phyloP scores from a whole-genome alignment of 2,888 invertebrate species.

The Notodonta ziczac region DNA sequence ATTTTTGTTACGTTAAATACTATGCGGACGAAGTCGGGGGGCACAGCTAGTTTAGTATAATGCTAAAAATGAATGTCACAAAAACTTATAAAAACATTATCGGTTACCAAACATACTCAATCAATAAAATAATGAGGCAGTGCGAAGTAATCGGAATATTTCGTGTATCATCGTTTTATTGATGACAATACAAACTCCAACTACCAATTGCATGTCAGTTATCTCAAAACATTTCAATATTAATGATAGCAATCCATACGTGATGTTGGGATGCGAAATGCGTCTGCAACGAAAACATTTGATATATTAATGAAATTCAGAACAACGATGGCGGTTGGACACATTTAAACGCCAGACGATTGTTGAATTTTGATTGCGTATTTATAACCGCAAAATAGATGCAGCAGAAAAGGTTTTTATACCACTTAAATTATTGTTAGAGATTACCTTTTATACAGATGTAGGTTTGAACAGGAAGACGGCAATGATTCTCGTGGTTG shows the following conservation, averaged over 20 bases:
- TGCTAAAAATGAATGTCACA: too few relatives aligned
- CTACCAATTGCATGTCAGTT: constrained; percentile 8
- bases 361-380: background rate
- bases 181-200: constrained; percentile 8
- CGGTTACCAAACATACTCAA: too few relatives aligned
- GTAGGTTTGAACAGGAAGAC: too few relatives aligned
- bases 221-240: constrained; percentile 34
- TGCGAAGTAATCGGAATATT: background rate
- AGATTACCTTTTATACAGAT: too few relatives aligned
- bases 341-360: background rate
- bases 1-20: too few relatives aligned
- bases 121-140: background rate
- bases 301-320: constrained; percentile 24
- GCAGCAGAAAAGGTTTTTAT: too few relatives aligned
- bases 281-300: constrained; percentile 26
- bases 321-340: constrained; percentile 5
- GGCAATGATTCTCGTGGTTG: too few relatives aligned
- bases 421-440: too few relatives aligned
- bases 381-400: background rate
- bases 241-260: constrained; percentile 30
- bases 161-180: constrained; percentile 14
- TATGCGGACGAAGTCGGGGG: too few relatives aligned
- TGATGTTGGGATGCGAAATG: constrained; percentile 8
- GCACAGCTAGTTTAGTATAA: too few relatives aligned
- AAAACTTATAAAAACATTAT: too few relatives aligned